These are phyloP conservation scores for Calosoma granatense DNA, from an alignment of 1,140 invertebrate genomes.

Conservation along the genomic window DNA sequence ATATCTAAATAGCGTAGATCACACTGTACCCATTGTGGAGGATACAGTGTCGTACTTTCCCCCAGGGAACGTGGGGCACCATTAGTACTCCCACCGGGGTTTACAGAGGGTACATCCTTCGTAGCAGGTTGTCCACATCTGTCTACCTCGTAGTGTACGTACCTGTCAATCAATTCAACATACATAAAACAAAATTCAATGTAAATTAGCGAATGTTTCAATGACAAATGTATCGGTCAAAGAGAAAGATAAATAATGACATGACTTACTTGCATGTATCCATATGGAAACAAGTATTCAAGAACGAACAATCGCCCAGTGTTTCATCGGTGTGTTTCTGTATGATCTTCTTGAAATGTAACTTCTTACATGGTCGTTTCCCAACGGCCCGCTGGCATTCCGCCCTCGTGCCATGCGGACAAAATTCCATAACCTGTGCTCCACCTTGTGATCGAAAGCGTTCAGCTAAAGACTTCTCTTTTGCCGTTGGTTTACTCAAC, in stretches of 20 bases:
- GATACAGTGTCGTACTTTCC: slow-evolving; percentile 62
- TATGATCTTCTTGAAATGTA: slow-evolving; percentile 97
- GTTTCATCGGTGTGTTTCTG: slow-evolving; percentile 94
- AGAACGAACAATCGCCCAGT: slow-evolving; percentile 92
- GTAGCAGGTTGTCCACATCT: slow-evolving; percentile 26
- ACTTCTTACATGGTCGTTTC: slow-evolving; percentile 60
- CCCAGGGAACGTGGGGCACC: slow-evolving; percentile 20
- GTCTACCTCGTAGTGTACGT: slow-evolving; percentile 92
- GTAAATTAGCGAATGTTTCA: not conserved
- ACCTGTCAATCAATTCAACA: slow-evolving; percentile 41
- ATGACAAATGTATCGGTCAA: slow-evolving; percentile 1
- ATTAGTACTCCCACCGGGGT: slow-evolving; percentile 16
- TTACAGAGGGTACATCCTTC: slow-evolving; percentile 18
- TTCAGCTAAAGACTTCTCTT: slow-evolving; percentile 87
- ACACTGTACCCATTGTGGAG: slow-evolving; percentile 95
- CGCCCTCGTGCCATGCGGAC: slow-evolving; percentile 83
- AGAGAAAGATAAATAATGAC: slow-evolving; percentile 21
- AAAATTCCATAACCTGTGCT: slow-evolving; percentile 92
- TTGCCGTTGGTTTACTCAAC: slow-evolving; percentile 89
- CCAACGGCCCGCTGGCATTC: slow-evolving; percentile 69
- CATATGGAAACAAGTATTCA: slow-evolving; percentile 99
- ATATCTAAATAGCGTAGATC: slow-evolving; percentile 92
- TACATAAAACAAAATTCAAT: slow-evolving; percentile 10
- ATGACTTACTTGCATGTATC: slow-evolving; percentile 93
- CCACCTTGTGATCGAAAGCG: slow-evolving; percentile 92